phyloP scores from a whole-genome alignment of 2,797 vertebrate species.

The Fratercula arctica region DNA sequence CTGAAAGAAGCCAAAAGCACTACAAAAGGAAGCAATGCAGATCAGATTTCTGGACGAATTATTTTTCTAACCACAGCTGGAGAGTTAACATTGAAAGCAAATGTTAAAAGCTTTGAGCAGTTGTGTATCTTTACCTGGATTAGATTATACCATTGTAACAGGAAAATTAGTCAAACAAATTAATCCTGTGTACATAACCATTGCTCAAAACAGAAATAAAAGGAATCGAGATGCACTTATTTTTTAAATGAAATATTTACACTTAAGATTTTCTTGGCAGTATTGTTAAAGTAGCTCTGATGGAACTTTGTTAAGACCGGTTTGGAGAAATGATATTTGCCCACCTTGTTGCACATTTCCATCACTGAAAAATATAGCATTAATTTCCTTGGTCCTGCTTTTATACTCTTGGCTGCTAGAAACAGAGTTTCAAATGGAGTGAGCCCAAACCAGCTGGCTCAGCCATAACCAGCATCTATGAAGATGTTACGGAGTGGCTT shows the following conservation, averaged over 20 bases:
- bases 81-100: slow-evolving; percentile 69
- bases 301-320: not conserved
- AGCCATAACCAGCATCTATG: rapidly evolving
- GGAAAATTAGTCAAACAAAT: slow-evolving; percentile 57
- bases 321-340: not conserved
- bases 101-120: slow-evolving; percentile 56
- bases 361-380: not conserved
- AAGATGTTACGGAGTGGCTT: not conserved
- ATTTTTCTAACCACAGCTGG: slow-evolving; percentile 67
- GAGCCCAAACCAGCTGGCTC: not conserved
- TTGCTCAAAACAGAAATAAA: not conserved
- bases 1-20: slow-evolving; percentile 64
- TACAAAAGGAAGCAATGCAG: slow-evolving; percentile 62
- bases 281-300: not conserved
- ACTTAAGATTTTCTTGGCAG: not conserved
- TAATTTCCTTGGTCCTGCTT: not conserved
- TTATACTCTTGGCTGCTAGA: not conserved
- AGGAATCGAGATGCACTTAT: not conserved
- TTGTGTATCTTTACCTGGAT: slow-evolving; percentile 67
- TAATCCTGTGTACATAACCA: not conserved
- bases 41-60: slow-evolving; percentile 72
- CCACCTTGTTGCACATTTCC: not conserved
- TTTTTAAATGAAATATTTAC: not conserved
- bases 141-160: slow-evolving; percentile 56
- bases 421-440: not conserved